phyloP scores from a whole-genome alignment of 2,113 vertebrate species.

The Epinephelus cyanopodus region DNA sequence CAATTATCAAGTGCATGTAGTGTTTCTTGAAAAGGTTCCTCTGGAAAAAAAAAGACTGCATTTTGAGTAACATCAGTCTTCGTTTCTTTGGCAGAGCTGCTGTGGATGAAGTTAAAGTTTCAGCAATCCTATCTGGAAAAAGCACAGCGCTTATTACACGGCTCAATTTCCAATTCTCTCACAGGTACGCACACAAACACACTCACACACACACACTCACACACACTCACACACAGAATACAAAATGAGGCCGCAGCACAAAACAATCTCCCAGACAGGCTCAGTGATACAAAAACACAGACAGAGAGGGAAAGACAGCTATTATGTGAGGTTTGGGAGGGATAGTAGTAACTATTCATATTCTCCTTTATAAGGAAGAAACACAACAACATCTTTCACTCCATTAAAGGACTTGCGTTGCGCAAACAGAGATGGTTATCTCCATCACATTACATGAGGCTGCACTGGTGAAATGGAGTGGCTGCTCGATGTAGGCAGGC shows the following conservation, averaged over 20 bases:
- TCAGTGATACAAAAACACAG: conserved; percentile 71
- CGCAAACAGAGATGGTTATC: conserved; percentile 48
- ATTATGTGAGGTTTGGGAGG: conserved; percentile 57
- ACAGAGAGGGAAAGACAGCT: conserved; percentile 52
- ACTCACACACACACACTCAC: conserved; percentile 21
- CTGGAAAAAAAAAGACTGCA: conserved; percentile 38
- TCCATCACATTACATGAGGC: conserved; percentile 57
- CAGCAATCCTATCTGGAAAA: conserved; percentile 75
- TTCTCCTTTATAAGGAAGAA: conserved; percentile 54
- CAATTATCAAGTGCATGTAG: conserved; percentile 65
- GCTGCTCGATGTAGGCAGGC: conserved; percentile 53
- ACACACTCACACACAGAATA: conserved; percentile 65
- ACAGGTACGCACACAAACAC: conserved; percentile 67
- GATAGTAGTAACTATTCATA: conserved; percentile 59
- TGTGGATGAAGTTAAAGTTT: conserved; percentile 73
- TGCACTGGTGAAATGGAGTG: conserved; percentile 56
- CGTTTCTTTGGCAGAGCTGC: conserved; percentile 78
- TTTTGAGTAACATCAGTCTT: conserved; percentile 58
- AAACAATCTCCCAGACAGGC: conserved; percentile 75
- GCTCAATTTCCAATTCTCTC: conserved; percentile 82
- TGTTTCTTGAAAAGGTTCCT: conserved; percentile 49
- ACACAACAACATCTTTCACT: conserved; percentile 59
- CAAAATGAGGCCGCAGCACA: conserved; percentile 73
- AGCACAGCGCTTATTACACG: conserved; percentile 77
- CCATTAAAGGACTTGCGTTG: conserved; percentile 35